Conservation (phyloP, 2,797 vertebrate genomes). For the Siniperca scherzeri region DNA sequence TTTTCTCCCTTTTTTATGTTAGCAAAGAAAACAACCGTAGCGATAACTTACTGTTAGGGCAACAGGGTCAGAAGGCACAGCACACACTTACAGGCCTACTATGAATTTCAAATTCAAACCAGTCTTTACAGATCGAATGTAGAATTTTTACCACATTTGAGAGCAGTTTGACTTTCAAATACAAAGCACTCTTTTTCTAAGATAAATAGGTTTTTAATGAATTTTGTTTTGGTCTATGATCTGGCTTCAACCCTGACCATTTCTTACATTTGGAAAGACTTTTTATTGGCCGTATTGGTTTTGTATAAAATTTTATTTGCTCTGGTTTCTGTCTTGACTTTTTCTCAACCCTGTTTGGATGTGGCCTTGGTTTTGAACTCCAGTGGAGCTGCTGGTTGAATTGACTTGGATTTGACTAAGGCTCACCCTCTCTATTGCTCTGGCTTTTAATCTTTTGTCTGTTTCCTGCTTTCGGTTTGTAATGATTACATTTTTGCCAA, state of each 20-base stretch:
- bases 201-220: constrained; percentile 4
- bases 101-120: background rate
- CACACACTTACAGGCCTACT: background rate
- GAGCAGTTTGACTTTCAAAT: background rate
- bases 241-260: background rate
- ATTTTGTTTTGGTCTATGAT: background rate
- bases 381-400: constrained; percentile 19
- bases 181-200: background rate
- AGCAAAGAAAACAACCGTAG: background rate
- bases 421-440: constrained; percentile 7
- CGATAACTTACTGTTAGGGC: background rate
- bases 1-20: no score
- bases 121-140: background rate
- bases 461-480: constrained; percentile 32
- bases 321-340: constrained; percentile 39
- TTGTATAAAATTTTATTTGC: constrained; percentile 26
- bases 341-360: constrained; percentile 17
- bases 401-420: background rate
- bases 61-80: background rate
- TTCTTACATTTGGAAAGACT: constrained; percentile 15
- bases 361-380: constrained; percentile 30
- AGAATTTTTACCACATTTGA: accelerated
- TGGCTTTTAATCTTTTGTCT: constrained; percentile 10
- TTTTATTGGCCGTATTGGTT: constrained; percentile 34
- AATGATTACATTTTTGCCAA: constrained; percentile 5